Evolutionary conservation across 2,113 vertebrate species (phyloP).

Genomic region (Urocitellus parryii): DNA sequence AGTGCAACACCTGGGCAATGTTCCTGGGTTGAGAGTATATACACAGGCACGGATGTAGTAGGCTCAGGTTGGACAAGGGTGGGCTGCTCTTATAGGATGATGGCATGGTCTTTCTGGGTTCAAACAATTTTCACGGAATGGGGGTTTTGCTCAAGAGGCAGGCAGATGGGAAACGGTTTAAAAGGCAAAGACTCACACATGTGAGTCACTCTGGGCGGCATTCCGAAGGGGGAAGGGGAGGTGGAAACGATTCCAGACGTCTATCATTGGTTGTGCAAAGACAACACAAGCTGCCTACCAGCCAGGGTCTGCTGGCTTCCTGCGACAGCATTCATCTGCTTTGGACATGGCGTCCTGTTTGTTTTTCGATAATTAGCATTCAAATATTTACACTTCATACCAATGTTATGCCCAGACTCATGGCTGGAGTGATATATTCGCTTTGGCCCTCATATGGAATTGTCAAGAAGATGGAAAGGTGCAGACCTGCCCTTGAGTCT

Average conservation of each 20-base stretch:
- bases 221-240: conserved; percentile 16
- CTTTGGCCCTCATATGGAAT: background rate
- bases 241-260: background rate
- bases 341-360: conserved; percentile 35
- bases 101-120: conserved; percentile 68
- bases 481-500: background rate
- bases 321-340: conserved; percentile 23
- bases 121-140: conserved; percentile 75
- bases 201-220: conserved; percentile 53
- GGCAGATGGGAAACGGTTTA: conserved; percentile 76
- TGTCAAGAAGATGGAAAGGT: background rate
- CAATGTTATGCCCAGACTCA: conserved; percentile 1
- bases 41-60: background rate
- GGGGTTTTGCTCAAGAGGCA: conserved; percentile 67
- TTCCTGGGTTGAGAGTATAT: background rate
- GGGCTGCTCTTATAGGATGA: background rate
- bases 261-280: background rate
- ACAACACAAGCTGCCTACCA: conserved; percentile 49
- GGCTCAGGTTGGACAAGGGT: background rate
- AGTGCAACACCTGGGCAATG: background rate
- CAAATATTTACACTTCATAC: conserved; percentile 65
- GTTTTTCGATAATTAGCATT: conserved; percentile 17
- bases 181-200: conserved; percentile 57
- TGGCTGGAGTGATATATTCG: background rate
- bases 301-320: conserved; percentile 46